Conservation (phyloP, 2,113 vertebrate genomes). For the Chauna torquata region DNA sequence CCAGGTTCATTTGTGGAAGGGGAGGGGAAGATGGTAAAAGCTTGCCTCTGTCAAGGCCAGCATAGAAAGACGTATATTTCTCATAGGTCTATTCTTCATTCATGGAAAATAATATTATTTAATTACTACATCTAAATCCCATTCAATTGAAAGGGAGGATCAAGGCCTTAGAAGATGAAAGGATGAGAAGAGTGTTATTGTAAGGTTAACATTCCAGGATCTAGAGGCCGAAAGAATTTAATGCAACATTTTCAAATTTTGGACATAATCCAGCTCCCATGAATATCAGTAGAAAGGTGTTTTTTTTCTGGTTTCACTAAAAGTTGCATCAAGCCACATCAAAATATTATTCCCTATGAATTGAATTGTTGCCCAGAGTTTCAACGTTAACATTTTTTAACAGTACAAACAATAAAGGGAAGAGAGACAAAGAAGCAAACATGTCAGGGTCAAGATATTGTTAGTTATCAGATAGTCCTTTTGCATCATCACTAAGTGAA, state of each 20-base stretch:
- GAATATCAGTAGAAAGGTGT: background rate
- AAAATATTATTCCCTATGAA: slow-evolving; percentile 18
- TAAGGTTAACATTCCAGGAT: slow-evolving; percentile 48
- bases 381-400: background rate
- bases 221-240: slow-evolving; percentile 8
- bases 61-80: slow-evolving; percentile 60
- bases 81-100: slow-evolving; percentile 13
- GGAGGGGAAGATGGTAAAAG: slow-evolving; percentile 57
- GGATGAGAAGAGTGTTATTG: background rate
- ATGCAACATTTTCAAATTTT: slow-evolving; percentile 42
- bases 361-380: background rate
- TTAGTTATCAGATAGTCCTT: background rate
- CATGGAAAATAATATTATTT: slow-evolving; percentile 54
- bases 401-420: background rate
- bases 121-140: slow-evolving; percentile 19
- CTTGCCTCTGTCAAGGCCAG: slow-evolving; percentile 61
- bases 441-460: background rate
- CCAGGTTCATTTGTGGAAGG: slow-evolving; percentile 59
- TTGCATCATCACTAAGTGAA: background rate
- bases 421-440: background rate
- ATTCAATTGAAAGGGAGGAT: slow-evolving; percentile 49
- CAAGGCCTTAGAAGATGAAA: slow-evolving; percentile 45
- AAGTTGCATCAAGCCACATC: background rate
- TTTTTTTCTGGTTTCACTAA: background rate
- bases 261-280: background rate